Evolutionary conservation across 1,140 invertebrate species (phyloP), one percentile per base, ranked within the genome.

Genomic region (Drosophila novamexicana): DNA sequence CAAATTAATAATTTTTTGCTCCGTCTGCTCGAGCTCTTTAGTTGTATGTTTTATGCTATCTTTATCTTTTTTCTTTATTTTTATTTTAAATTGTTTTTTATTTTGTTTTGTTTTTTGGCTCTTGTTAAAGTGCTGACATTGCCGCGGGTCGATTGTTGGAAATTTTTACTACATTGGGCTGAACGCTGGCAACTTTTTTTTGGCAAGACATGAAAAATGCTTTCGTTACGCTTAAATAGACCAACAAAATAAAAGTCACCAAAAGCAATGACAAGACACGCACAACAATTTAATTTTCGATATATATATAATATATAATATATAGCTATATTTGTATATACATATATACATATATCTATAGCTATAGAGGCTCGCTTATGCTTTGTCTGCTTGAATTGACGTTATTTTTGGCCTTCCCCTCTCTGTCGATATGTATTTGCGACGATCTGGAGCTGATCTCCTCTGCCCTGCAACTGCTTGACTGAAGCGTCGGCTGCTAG

Each of bases 201-300:
- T 78, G 85, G 74, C 85, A 90, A 89, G 81, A 89, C 85, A 89
- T 90, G 81, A 84, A 84, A 89, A 66, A 66, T 71, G 66, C 53
- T 79, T 77, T 80, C 44, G 56, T 79, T 81, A 34, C 68, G 73
- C 22, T 75, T 66, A 63, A 67, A 53, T 63, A 58, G 61, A 53
- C 49, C 39, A 18, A 14, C 14, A 37, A 16, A 42, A 54, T 34
- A 59, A 63, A 80, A 76, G 47, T 67, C 58, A 67, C 54, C 77
- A 32, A 18, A 22, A 37, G 29, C n/a, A 14, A 39, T 54, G 61
- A 67, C 34, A 57, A 75, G 57, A 71, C 12, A 44, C 40, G 12
- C 37, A 62, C 53, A 57, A 50, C 32, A 72, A 64, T 37, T 52
- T 39, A 47, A 54, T 22, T 22, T 3, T 22, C 22, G 2, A 22